Evolutionary conservation across 2,797 vertebrate genomes (phyloP), one percentile per base, ranked within the genome.

Genomic region (Simalia tracyae): DNA sequence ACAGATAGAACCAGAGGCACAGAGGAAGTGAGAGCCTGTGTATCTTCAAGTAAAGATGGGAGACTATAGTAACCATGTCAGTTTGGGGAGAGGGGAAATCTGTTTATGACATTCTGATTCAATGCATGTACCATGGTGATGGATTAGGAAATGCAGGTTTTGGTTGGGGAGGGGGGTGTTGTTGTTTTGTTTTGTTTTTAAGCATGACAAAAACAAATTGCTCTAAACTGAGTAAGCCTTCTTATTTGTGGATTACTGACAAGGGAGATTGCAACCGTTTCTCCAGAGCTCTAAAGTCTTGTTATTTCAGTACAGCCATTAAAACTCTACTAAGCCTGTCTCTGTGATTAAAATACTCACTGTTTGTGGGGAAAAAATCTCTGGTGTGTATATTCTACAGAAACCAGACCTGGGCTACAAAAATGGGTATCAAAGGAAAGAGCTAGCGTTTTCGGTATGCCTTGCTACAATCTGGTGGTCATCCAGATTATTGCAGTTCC

Each of bases 171-270:
- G 1, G 72, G 19, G 42, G 3, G 9, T 42, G 24, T 61, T 2
- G 28, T 2, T 17, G 6, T 56, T 54, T 54, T 24, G 14, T 54
- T 56, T 59, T 81, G 3, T 86, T 46, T 36, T 22, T 59, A 60
- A 84, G 42, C 6, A 24, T 60, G 81, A 68, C 84, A 61, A 81
- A 84, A 92, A 46, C n/a, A 87, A 64, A 66, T 42, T 68, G 86
- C 28, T 68, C 9, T 91, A 72, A 88, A 85, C 54, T 64, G 31
- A 95, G 84, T 94, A 96, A 93, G 94, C 94, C 87, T 86, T 95
- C 96, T 91, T 97, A 85, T 93, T 96, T 93, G 93, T 94, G 92
- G 92, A 90, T 95, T 93, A 94, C 94, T 96, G 96, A 93, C 86
- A 96, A 91, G 42, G 94, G 91, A 96, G 85, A 95, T 96, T 95